Evolutionary conservation across 2,113 vertebrate genomes (phyloP).

Genomic region (Phycodurus eques): DNA sequence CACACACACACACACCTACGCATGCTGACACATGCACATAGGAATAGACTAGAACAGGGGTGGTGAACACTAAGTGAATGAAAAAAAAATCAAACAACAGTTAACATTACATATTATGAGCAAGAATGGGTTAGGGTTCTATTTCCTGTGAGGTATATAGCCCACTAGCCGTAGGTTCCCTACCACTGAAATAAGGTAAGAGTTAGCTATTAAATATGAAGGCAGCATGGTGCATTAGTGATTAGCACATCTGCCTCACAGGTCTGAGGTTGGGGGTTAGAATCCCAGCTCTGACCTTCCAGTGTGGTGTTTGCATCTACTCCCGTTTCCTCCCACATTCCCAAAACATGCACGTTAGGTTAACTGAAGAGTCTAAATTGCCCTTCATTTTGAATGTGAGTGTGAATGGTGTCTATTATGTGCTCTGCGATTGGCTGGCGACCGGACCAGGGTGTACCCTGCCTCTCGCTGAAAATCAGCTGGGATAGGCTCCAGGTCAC

Average conservation of each 20-base stretch:
- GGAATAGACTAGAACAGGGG: constrained; percentile 19
- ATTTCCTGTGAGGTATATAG: not conserved
- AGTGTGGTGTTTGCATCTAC: not conserved
- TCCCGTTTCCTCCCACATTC: not conserved
- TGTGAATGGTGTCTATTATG: not conserved
- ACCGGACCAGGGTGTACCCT: not conserved
- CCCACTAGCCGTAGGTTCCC: not conserved
- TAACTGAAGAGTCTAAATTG: not conserved
- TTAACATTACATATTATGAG: not conserved
- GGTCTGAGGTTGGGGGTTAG: not conserved
- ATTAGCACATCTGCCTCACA: not conserved
- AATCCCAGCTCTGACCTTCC: not conserved
- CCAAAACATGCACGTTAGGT: not conserved
- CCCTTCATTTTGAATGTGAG: not conserved
- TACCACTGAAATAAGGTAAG: constrained; percentile 28
- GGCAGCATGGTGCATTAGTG: constrained; percentile 13
- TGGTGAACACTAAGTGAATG: not conserved
- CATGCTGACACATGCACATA: not conserved
- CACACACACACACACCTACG: not conserved
- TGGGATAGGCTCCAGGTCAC: not conserved
- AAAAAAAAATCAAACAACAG: not conserved
- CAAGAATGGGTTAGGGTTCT: not conserved
- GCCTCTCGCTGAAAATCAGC: constrained; percentile 17
- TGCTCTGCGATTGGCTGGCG: not conserved
- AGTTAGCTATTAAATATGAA: constrained; percentile 52